These are phyloP conservation scores for Tenthredo livida DNA, from an alignment of 2,888 invertebrate genomes.

Conservation along the genomic window DNA sequence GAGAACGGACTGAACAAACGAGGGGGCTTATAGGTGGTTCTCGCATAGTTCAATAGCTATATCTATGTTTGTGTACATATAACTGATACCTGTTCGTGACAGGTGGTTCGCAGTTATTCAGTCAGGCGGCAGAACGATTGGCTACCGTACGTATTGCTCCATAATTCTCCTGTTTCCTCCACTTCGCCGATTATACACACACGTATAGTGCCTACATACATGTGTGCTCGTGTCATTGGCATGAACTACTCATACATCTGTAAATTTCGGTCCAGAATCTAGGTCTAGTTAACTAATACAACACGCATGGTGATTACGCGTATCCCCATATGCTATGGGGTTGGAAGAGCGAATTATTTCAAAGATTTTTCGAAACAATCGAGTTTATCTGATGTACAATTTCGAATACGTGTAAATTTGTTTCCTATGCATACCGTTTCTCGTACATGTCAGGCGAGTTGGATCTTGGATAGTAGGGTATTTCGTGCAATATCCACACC, in stretches of 20 bases:
- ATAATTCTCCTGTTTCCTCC: conserved; percentile 51
- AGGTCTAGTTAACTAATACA: neutral
- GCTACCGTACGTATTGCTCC: conserved; percentile 45
- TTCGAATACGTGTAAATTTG: neutral
- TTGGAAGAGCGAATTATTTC: neutral
- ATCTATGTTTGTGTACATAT: conserved; percentile 59
- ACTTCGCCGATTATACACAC: conserved; percentile 44
- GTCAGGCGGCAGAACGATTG: conserved; percentile 65
- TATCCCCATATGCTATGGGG: neutral
- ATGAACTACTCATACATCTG: neutral
- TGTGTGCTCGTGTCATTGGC: conserved; percentile 44
- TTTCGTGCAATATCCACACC: conserved; percentile 14
- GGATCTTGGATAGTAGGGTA: neutral
- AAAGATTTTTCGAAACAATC: neutral
- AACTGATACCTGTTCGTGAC: conserved; percentile 68
- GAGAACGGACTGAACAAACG: neutral
- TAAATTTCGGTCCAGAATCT: neutral
- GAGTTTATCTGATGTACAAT: neutral
- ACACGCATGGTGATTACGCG: neutral
- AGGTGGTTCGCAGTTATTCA: conserved; percentile 70
- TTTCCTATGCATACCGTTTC: neutral
- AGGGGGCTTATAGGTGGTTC: conserved; percentile 60
- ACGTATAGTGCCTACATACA: no score
- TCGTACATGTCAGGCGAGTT: neutral
- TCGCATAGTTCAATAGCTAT: conserved; percentile 56